A percentile compares a stretch with the other conserved stretches of the same genome.
These are phyloP conservation scores for Pitangus sulphuratus DNA, from an alignment of 2,797 vertebrate genomes.

Conservation along the genomic window DNA sequence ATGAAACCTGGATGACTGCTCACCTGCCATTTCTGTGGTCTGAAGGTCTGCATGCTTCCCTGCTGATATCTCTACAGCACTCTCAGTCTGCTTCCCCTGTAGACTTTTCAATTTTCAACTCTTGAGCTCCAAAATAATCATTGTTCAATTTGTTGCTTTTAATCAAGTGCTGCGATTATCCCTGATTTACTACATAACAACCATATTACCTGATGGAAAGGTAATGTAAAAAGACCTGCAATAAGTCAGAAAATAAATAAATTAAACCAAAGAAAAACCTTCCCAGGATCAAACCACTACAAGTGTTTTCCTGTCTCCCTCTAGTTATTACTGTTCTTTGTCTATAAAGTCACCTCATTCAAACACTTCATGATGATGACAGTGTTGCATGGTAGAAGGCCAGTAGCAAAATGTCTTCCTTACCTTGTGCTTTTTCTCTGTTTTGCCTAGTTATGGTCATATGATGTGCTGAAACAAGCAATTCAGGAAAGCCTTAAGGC, in stretches of 20 bases:
- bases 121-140: neutral
- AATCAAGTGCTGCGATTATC: neutral
- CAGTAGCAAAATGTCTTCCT: neutral
- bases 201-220: neutral
- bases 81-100: neutral
- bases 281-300: neutral
- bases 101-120: neutral
- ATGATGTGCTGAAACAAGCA: neutral
- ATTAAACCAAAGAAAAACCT: neutral
- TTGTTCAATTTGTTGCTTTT: neutral
- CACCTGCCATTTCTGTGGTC: neutral
- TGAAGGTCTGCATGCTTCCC: neutral
- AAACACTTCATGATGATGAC: neutral
- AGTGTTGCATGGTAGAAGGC: neutral
- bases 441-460: neutral
- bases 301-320: neutral
- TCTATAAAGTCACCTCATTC: neutral
- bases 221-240: neutral
- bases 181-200: neutral
- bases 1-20: neutral
- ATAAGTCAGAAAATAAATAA: neutral
- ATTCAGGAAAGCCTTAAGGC: neutral
- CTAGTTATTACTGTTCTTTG: neutral
- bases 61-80: neutral
- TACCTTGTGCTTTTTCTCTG: neutral